phyloP scores from a whole-genome alignment of 2,888 invertebrate genomes.

The Microdon myrmicae region DNA sequence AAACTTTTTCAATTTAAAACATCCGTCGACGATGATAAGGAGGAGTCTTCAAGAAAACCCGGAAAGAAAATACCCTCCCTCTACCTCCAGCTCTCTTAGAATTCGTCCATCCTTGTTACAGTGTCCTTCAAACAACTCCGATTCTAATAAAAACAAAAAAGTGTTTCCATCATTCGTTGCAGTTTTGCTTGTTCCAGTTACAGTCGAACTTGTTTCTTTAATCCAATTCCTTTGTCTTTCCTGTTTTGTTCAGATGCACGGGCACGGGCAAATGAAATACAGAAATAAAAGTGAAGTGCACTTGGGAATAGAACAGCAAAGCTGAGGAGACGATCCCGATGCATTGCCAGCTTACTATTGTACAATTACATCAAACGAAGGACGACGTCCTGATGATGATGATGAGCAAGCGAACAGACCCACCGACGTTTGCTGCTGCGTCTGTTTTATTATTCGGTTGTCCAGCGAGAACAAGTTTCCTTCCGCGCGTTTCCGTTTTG shows the following conservation, averaged over 20 bases:
- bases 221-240: slow-evolving; percentile 46
- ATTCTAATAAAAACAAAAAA: slow-evolving; percentile 1
- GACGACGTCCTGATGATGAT: slow-evolving; percentile 30
- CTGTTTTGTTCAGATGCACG: slow-evolving; percentile 19
- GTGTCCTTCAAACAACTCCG: background rate
- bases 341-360: slow-evolving; percentile 34
- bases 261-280: slow-evolving; percentile 34
- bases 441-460: slow-evolving; percentile 17
- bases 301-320: slow-evolving; percentile 16
- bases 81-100: too few species aligned
- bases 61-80: too few species aligned
- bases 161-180: slow-evolving; percentile 21
- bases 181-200: slow-evolving; percentile 25
- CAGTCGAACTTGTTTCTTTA: slow-evolving; percentile 47
- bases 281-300: slow-evolving; percentile 43
- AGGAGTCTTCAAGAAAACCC: too few species aligned
- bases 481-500: slow-evolving; percentile 3
- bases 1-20: too few species aligned
- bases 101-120: background rate
- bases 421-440: slow-evolving; percentile 10
- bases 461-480: too few species aligned
- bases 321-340: slow-evolving; percentile 25
- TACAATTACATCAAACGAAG: slow-evolving; percentile 19
- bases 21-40: too few species aligned
- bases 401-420: too few species aligned